Evolutionary conservation across 2,888 invertebrate species (phyloP).

Genomic region (Prionchulus punctatus): DNA sequence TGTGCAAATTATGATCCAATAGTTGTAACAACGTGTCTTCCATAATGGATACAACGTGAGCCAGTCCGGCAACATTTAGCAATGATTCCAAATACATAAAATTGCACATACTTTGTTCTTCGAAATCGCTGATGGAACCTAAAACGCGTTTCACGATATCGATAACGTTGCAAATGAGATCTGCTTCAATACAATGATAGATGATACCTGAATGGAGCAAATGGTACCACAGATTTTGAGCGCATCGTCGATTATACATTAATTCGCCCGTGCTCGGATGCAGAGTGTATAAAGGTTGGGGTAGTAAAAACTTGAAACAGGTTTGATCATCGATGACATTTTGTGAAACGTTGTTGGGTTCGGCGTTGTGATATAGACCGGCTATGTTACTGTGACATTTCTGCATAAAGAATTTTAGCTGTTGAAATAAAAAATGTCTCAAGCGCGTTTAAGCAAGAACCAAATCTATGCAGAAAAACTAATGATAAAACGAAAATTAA

Average conservation of each 20-base stretch:
- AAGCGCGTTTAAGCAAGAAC: not conserved
- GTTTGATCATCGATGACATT: not conserved
- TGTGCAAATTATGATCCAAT: conserved; percentile 31
- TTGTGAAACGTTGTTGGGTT: conserved; percentile 8
- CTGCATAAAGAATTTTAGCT: too few species aligned
- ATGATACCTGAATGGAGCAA: conserved; percentile 33
- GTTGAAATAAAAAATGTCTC: conserved; percentile 6
- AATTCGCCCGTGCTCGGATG: not conserved
- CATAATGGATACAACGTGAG: conserved; percentile 64
- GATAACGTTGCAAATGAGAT: not conserved
- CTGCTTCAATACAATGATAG: too few species aligned
- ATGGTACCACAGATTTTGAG: conserved; percentile 36
- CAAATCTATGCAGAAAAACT: too few species aligned
- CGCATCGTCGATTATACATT: conserved; percentile 29
- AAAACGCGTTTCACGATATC: conserved; percentile 8
- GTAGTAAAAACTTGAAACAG: conserved; percentile 10
- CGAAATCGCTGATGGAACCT: conserved; percentile 60
- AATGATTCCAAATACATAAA: conserved; percentile 76
- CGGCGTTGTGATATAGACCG: conserved; percentile 17
- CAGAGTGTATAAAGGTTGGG: conserved; percentile 19
- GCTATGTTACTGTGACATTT: conserved; percentile 16
- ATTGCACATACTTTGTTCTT: conserved; percentile 71
- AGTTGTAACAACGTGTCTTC: conserved; percentile 40
- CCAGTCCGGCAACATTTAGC: conserved; percentile 68
- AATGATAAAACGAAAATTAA: not conserved